Base-by-base conservation (phyloP, 2,888 invertebrate genomes). In the Euplexia lucipara region DNA sequence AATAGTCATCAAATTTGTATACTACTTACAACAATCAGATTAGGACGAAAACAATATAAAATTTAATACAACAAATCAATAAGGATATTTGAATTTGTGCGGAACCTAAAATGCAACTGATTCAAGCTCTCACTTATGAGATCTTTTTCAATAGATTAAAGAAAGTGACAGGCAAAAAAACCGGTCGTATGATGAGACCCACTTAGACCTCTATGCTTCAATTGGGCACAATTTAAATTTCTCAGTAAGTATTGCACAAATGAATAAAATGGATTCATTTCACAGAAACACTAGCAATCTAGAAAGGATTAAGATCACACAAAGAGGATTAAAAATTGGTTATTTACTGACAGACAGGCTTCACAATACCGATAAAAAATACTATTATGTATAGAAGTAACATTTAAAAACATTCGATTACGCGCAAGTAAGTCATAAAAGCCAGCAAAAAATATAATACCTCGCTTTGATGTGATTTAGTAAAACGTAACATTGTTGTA, bases 401-500 rank as follows among this genome's bases (percentile, higher is more conserved):
- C 7, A 14, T 16, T 44, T 34, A 41, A 58, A 54, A 69, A 49
- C 57, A 57, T 61, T 71, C 22, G 3, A 6, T 34, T 42, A 59
- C 52, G 35, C 3, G 16, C 35, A 57, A 32, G n/a, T n/a, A 26
- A 34, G 41, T 70, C 44, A 62, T n/a, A 65, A 62, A 59, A 57
- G 9, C 52, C 67, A 54, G 58, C 48, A 64, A 63, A 63, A 53
- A 53, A 60, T 37, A n/a, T 57, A 44, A 60, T 82, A 93, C 92
- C 91, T 92, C 91, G 72, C 64, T 86, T 44, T 80, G 84, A 67
- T 89, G 88, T 63, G 90, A 83, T 68, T 54, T 75, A 83, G 84
- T 90, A 88, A 92, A 88, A 70, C 91, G 93, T 67, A 90, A 83
- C 91, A 93, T 91, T 45, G 52, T 80, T 42, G 47, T 67, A 61